Evolutionary conservation across 2,797 vertebrate genomes (phyloP).

Genomic region (Miichthys miiuy): DNA sequence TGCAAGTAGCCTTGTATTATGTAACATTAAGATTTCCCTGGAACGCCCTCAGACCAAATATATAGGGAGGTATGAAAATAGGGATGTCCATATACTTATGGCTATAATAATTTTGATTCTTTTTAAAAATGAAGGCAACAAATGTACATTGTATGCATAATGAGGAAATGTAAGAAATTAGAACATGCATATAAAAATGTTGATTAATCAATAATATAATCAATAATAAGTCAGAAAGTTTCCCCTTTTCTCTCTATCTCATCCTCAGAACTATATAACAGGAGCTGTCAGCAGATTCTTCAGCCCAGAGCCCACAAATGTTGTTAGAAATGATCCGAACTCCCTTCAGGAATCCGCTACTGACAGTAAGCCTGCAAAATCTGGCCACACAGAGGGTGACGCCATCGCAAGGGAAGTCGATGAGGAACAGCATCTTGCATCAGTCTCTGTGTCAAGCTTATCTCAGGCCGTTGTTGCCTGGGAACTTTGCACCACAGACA

Average conservation of each 20-base stretch:
- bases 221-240: background rate
- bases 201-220: background rate
- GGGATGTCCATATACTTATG: background rate
- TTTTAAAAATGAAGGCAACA: background rate
- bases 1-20: conserved; percentile 3
- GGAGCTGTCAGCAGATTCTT: conserved; percentile 81
- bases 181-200: background rate
- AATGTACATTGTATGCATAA: background rate
- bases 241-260: conserved; percentile 28
- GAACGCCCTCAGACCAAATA: background rate
- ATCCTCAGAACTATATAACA: conserved; percentile 75
- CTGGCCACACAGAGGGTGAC: background rate
- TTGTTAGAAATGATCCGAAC: conserved; percentile 16
- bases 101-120: background rate
- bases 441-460: conserved; percentile 7
- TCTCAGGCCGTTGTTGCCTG: conserved; percentile 36
- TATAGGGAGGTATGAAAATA: background rate
- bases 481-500: conserved; percentile 44
- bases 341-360: conserved; percentile 26
- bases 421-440: conserved; percentile 20
- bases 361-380: conserved; percentile 10
- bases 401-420: background rate
- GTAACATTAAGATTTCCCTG: conserved; percentile 13
- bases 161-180: background rate
- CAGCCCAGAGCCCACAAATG: conserved; percentile 54